Base-by-base conservation (phyloP, 2,113 vertebrate genomes). In the Phaethon lepturus region DNA sequence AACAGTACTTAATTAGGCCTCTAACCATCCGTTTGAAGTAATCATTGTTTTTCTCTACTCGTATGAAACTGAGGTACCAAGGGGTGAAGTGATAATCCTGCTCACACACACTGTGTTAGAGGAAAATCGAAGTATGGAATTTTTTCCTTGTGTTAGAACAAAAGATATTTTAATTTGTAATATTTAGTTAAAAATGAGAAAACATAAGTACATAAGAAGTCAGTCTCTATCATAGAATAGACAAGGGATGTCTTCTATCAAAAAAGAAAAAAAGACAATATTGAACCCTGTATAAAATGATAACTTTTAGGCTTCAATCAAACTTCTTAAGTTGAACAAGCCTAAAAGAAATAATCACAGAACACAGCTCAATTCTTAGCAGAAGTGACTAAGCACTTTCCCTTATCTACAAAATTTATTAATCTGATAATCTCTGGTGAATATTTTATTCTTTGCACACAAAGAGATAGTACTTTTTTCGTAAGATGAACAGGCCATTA, bases 1-100 rank as follows among this genome's bases (percentile, higher is more conserved):
- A 94, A 90, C 38, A 84, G 38, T 80, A 82, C 29, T 72, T 97
- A 97, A 95, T 91, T 88, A 91, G n/a, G 26, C 56, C 71, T 84
- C 84, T 75, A 88, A 95, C 93, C 69, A 93, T 67, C 38, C 35
- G 33, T 81, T 92, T 94, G 49, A 91, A 25, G 56, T 64, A 93
- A 90, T 90, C 9, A 71, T 91, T 97, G 38, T 95, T 71, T 88
- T 60, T 42, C 29, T 77, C 10, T 85, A 33, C 26, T 72, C 25
- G 44, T 58, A 81, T 50, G 55, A 90, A 96, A 91, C 69, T 90
- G 86, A 68, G 55, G 35, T 77, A 76, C 25, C 14, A 40, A 56
- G 42, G 44, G 2, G 7, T 63, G 47, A 90, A 86, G 63, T 74
- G 56, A 59, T 72, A 60, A n/a, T 95, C 29, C 31, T 78, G 47